Percentiles rank a stretch among this genome's conserved stretches.
These are phyloP conservation scores for Podargus strigoides DNA, from an alignment of 2,797 vertebrate genomes.

Conservation along the genomic window DNA sequence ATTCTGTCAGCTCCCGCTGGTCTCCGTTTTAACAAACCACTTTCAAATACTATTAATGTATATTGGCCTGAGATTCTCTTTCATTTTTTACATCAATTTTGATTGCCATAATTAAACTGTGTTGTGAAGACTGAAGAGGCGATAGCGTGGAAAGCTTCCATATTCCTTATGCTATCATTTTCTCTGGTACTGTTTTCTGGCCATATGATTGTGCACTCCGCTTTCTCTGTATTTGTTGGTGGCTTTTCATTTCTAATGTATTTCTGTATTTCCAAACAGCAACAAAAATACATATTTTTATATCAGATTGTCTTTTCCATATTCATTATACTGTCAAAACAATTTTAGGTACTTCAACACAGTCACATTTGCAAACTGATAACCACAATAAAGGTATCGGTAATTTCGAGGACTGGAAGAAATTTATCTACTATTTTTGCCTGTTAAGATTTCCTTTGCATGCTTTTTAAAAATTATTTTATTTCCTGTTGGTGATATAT, in stretches of 20 bases:
- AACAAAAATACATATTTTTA: background rate
- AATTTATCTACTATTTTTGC: background rate
- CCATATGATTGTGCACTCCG: background rate
- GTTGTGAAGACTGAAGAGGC: background rate
- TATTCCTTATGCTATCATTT: background rate
- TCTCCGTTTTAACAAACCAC: background rate
- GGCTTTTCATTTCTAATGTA: background rate
- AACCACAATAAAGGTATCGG: background rate
- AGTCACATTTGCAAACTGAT: background rate
- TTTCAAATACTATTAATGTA: background rate
- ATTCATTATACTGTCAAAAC: background rate
- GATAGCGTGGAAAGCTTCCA: background rate
- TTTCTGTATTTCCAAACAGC: background rate
- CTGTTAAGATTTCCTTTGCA: background rate
- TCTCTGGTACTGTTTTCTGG: background rate
- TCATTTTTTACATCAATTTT: background rate
- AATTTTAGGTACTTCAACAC: background rate
- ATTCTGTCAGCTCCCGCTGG: background rate
- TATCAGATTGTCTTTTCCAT: background rate
- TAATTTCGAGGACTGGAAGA: background rate
- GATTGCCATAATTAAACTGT: background rate
- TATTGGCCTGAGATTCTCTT: background rate
- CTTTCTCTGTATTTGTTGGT: background rate
- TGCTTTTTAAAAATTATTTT: background rate
- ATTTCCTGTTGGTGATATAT: background rate